Evolutionary conservation across 2,797 vertebrate genomes (phyloP).

Genomic region (Caiman crocodilus): DNA sequence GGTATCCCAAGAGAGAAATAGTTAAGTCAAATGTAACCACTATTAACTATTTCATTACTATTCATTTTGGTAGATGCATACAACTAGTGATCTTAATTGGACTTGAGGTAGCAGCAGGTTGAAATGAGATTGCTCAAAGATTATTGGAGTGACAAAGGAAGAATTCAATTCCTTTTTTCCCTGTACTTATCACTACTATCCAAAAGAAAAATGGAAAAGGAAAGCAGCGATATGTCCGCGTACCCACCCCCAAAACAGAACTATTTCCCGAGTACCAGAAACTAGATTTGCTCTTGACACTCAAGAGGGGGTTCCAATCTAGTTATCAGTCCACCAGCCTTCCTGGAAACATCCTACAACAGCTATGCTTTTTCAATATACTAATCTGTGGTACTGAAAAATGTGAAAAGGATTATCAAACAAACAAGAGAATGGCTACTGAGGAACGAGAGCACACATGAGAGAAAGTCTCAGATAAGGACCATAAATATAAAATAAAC

Average conservation of each 20-base stretch:
- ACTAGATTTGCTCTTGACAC: not conserved
- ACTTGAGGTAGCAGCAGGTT: not conserved
- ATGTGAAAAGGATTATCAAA: not conserved
- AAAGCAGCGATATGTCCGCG: not conserved
- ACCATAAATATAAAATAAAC: not conserved
- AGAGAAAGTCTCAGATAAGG: accelerated
- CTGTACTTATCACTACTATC: not conserved
- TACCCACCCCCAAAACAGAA: not conserved
- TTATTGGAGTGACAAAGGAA: accelerated
- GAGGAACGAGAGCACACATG: not conserved
- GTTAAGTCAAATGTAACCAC: not conserved
- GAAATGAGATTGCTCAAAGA: not conserved
- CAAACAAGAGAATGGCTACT: not conserved
- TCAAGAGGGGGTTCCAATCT: not conserved
- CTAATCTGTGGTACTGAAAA: not conserved
- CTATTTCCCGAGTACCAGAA: not conserved
- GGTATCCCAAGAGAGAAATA: not conserved
- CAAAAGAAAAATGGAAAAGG: accelerated
- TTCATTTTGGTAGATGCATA: not conserved
- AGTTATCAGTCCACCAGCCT: not conserved
- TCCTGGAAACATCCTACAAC: not conserved
- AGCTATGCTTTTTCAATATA: not conserved
- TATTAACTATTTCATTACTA: not conserved
- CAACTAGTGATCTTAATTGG: accelerated
- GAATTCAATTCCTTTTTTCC: not conserved